Base-by-base conservation (phyloP, 35 echinoderm and acorn worm genomes). In the Patiria miniata region DNA sequence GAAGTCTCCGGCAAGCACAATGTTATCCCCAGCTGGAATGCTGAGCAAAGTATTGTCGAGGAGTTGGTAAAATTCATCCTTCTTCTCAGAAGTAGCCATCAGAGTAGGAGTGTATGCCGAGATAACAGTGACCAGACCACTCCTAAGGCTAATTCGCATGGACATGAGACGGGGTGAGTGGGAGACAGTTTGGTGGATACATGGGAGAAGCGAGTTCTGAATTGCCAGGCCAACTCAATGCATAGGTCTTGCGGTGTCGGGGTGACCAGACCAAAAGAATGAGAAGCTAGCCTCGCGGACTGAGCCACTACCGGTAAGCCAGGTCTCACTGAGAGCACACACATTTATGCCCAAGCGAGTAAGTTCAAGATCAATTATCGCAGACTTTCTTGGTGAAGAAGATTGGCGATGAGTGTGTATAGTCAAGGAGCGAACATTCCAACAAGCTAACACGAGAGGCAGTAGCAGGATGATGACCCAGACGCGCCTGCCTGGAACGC, bases 191-290 rank as follows among this genome's bases (percentile, higher is more conserved):
- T 82, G 79, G 39, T 51, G 79, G 52, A 82, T 51, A 21, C 39
- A 82, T 15, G 79, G 32, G 52, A 82, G 79, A 33, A 82, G 23
- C 36, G n/a, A 51, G 6, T 82, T 82, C 34, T 82, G 36, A 38
- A 82, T 44, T 51, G 79, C 79, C 40, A 82, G 52, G 32, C 79
- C 39, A 82, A 50, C 79, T 47, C 79, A 38, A 82, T 82, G 79
- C 39, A 51, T 82, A 51, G 79, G 79, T 82, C 79, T 52, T 23
- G 32, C 26, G 78, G 5, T 80, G 78, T 80, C 78, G 8, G 7
- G 2, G 18, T 80, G n/a, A 21, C 78, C 36, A n/a, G 6, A 8
- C 78, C 78, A 80, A 21, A 80, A 80, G 36, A 80, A 80, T n/a
- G n/a, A n/a, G n/a, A n/a, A n/a, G n/a, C n/a, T n/a, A n/a, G 78